Conservation (phyloP, 1,140 invertebrate species). For the Magallana angulata region DNA sequence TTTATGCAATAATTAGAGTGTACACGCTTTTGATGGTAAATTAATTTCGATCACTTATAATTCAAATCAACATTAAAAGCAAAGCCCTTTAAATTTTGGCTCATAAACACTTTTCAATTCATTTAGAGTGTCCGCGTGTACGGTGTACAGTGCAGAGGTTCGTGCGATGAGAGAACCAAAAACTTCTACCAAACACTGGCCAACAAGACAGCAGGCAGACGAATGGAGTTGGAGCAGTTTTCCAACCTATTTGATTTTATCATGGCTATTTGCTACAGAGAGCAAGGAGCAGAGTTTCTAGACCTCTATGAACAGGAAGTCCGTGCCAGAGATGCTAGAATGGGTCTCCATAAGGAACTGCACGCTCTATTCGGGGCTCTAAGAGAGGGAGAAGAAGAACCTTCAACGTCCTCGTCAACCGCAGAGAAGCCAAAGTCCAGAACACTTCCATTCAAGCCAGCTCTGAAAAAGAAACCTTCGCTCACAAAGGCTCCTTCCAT, state of each 20-base stretch:
- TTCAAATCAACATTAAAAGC: no score
- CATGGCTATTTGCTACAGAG: constrained; percentile 73
- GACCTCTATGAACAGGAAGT: constrained; percentile 64
- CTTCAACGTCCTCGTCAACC: constrained; percentile 20
- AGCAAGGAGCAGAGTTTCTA: constrained; percentile 64
- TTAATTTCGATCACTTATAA: no score
- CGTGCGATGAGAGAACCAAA: constrained; percentile 10
- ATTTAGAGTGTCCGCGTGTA: constrained; percentile 63
- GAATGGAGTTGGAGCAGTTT: constrained; percentile 60
- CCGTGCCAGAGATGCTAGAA: constrained; percentile 52
- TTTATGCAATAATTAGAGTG: no score
- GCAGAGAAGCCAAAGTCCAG: not conserved
- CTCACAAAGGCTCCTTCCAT: constrained; percentile 48
- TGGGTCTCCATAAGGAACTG: constrained; percentile 59
- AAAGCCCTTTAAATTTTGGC: no score
- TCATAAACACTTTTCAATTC: not conserved
- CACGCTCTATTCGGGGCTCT: constrained; percentile 61
- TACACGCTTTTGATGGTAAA: not conserved
- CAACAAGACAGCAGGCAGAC: constrained; percentile 54
- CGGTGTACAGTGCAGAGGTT: constrained; percentile 53
- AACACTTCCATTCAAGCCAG: not conserved
- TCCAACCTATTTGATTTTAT: constrained; percentile 69
- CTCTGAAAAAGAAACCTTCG: constrained; percentile 40
- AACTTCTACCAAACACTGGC: constrained; percentile 60
- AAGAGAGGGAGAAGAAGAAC: constrained; percentile 43